phyloP scores from a whole-genome alignment of 2,113 vertebrate species.

The pig (Sus scrofa) region T2T-Sscrofa CM000816.6:4773001-4773500 shows the following conservation, averaged over 20 bases:
- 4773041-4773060: not conserved
- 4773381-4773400: too few relatives aligned
- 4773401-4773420: rapidly evolving
- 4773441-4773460: too few relatives aligned
- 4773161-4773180: rapidly evolving
- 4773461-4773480: not conserved
- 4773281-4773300: rapidly evolving
- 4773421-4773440: rapidly evolving
- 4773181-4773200: not conserved
- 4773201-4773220: rapidly evolving
- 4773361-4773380: not conserved
- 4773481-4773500: not conserved
- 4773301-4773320: rapidly evolving
- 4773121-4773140: not conserved
- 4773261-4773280: rapidly evolving
- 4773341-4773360: rapidly evolving
- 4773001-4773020: not conserved
- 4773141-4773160: rapidly evolving
- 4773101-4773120: not conserved
- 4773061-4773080: rapidly evolving
- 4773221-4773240: rapidly evolving
- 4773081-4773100: not conserved
- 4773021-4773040: not conserved
- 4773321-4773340: not conserved
- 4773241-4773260: rapidly evolving